These are phyloP conservation scores for Cerastis leucographa DNA, from an alignment of 2,888 invertebrate species.

Conservation along the genomic window DNA sequence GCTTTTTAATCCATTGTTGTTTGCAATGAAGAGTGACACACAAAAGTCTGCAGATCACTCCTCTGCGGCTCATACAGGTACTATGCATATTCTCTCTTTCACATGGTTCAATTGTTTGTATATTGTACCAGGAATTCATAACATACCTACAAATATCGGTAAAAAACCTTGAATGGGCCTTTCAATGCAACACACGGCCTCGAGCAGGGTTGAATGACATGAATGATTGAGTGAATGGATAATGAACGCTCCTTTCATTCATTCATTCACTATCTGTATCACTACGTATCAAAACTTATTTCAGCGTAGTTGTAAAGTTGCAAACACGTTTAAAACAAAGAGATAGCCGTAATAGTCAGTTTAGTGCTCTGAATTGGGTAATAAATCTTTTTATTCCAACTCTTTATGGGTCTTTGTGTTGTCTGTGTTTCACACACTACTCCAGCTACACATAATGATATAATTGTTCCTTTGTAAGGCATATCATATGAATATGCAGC, in stretches of 20 bases:
- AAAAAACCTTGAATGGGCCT: constrained; percentile 78
- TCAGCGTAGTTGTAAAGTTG: constrained; percentile 35
- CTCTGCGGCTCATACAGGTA: constrained; percentile 13
- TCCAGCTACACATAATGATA: constrained; percentile 22
- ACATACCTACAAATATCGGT: constrained; percentile 60
- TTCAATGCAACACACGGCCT: constrained; percentile 75
- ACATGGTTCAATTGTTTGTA: constrained; percentile 55
- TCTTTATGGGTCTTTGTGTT: constrained; percentile 37
- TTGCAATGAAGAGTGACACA: constrained; percentile 69
- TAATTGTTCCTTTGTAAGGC: constrained; percentile 34
- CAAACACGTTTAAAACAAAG: constrained; percentile 37
- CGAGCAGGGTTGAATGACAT: constrained; percentile 76
- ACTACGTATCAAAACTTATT: constrained; percentile 51
- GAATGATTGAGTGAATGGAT: constrained; percentile 71
- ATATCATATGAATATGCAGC: constrained; percentile 14
- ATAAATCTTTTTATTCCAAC: constrained; percentile 16
- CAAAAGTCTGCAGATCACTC: constrained; percentile 50
- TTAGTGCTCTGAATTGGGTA: constrained; percentile 1
- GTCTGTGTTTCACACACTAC: constrained; percentile 49
- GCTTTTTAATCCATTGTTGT: constrained; percentile 72
- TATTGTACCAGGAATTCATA: constrained; percentile 67
- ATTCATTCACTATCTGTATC: constrained; percentile 66
- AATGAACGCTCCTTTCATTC: constrained; percentile 66
- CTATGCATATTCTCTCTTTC: constrained; percentile 60
- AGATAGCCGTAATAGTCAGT: constrained; percentile 8